phyloP scores from a whole-genome alignment of 2,113 vertebrate genomes.

The Varanus komodoensis region DNA sequence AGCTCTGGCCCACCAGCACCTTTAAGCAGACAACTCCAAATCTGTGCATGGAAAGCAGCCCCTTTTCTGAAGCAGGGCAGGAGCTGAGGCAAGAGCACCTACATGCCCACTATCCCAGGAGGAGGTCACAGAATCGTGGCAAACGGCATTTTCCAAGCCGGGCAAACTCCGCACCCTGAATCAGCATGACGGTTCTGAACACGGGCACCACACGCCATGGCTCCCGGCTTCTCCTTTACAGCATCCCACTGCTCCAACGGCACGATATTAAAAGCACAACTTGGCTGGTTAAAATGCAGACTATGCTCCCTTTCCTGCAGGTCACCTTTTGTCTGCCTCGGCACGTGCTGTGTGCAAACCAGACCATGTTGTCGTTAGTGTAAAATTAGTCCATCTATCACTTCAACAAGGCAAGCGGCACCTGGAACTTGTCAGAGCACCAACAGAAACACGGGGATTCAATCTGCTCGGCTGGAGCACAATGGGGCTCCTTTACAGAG shows the following conservation, averaged over 20 bases:
- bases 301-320: not conserved
- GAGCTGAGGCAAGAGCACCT: too few relatives aligned
- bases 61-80: too few relatives aligned
- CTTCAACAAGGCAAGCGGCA: slow-evolving; percentile 43
- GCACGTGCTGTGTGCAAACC: not conserved
- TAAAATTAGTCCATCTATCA: slow-evolving; percentile 30
- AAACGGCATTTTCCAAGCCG: not conserved
- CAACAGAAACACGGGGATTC: slow-evolving; percentile 53
- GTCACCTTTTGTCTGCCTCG: accelerated
- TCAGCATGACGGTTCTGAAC: not conserved
- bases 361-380: not conserved
- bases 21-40: too few relatives aligned
- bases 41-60: too few relatives aligned
- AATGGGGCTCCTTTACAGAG: slow-evolving; percentile 40
- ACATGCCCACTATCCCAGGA: not conserved
- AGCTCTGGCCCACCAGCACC: too few relatives aligned
- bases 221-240: not conserved
- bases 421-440: slow-evolving; percentile 52
- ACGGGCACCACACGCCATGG: not conserved
- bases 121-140: not conserved
- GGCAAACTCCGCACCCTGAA: not conserved
- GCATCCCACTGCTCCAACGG: not conserved
- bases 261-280: not conserved
- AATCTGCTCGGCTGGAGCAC: slow-evolving; percentile 28
- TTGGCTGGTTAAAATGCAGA: not conserved